Evolutionary conservation across 2,113 vertebrate genomes (phyloP).

Genomic region (Notiomystis cincta): DNA sequence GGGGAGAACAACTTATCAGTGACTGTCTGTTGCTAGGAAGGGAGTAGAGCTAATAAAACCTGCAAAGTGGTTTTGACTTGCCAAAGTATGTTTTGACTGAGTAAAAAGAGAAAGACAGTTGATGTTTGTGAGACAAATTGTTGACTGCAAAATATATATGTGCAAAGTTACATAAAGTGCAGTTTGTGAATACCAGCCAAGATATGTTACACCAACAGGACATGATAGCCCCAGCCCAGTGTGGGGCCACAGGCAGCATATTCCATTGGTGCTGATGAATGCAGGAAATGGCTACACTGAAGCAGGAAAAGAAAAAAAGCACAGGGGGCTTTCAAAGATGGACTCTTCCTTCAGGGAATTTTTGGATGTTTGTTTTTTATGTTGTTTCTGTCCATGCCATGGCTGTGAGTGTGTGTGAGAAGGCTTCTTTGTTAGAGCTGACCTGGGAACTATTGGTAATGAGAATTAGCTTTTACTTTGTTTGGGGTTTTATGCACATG

Average conservation of each 20-base stretch:
- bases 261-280: not conserved
- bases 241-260: not conserved
- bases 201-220: not conserved
- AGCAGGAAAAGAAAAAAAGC: accelerated
- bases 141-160: not conserved
- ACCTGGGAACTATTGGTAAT: not conserved
- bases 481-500: not conserved
- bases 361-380: not conserved
- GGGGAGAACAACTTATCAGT: not conserved
- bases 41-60: not conserved
- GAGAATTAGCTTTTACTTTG: not conserved
- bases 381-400: not conserved
- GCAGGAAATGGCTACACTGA: not conserved
- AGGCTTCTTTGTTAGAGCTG: not conserved
- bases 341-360: not conserved
- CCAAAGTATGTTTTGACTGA: not conserved
- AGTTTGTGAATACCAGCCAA: not conserved
- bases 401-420: not conserved
- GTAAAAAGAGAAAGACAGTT: not conserved
- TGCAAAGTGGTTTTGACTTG: not conserved
- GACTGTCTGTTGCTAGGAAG: not conserved
- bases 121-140: not conserved
- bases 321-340: not conserved
- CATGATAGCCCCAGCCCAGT: not conserved
- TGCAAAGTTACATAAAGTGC: not conserved